These are phyloP conservation scores for Dichetophora obliterata DNA, from an alignment of 2,888 invertebrate species.

Conservation along the genomic window DNA sequence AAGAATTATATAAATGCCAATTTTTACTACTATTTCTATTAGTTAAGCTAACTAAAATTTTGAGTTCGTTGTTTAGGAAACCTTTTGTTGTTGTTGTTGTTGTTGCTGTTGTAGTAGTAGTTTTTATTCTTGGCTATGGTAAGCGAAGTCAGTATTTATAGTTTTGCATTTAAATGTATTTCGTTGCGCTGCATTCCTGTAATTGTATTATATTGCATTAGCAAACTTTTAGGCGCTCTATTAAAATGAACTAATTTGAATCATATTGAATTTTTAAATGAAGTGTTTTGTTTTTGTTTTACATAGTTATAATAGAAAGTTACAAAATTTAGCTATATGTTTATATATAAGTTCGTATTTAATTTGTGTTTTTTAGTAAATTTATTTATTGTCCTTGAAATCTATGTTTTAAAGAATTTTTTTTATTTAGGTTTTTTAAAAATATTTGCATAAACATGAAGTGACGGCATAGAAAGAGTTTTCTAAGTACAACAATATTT, in stretches of 20 bases:
- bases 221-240: neutral
- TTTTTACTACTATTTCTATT: constrained; percentile 1
- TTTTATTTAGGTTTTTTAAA: constrained; percentile 40
- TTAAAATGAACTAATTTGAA: neutral
- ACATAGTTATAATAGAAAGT: neutral
- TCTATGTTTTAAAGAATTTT: constrained; percentile 47
- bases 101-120: constrained; percentile 37
- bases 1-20: constrained; percentile 30
- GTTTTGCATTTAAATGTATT: constrained; percentile 26
- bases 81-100: constrained; percentile 48
- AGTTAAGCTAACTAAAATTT: neutral
- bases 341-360: constrained; percentile 23
- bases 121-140: constrained; percentile 6
- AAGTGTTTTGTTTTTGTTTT: constrained; percentile 2
- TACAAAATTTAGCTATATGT: constrained; percentile 28
- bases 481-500: constrained; percentile 38
- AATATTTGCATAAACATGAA: constrained; percentile 40
- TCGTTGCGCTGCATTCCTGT: constrained; percentile 27
- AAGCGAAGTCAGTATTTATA: constrained; percentile 15
- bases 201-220: neutral
- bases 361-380: constrained; percentile 26
- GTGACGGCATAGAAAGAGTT: constrained; percentile 46
- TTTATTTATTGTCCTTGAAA: constrained; percentile 62
- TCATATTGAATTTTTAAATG: neutral
- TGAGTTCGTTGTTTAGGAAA: constrained; percentile 55